Base-by-base conservation (phyloP, 2,888 invertebrate species). In the Exocentrus adspersus region DNA sequence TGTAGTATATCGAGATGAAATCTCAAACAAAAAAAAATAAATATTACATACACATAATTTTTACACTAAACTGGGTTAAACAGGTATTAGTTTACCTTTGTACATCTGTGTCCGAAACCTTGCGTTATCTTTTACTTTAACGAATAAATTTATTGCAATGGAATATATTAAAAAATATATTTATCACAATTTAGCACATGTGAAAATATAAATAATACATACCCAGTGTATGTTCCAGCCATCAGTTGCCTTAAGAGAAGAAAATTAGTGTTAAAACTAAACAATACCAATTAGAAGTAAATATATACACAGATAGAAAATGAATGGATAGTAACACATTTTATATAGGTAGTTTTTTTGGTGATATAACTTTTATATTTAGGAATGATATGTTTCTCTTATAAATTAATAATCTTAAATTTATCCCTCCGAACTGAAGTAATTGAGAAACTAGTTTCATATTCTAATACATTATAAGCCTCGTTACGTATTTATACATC, bases 321-420 rank as follows among this genome's bases (percentile, higher is more conserved):
- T 28, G 43, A 52, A 6, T 20, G 42, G 28, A 14, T 45, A 30
- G 28, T 58, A 42, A 37, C 32, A 53, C 46, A 58, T 52, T 32
- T 52, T 52, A 62, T 57, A 62, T 16, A n/a, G 4, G 52, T 57
- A 19, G 3, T 17, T 50, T 37, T 48, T 16, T 43, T n/a, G n/a
- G n/a, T n/a, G n/a, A 52, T 42, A 52, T 45, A 19, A 37, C 24
- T 57, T 42, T 64, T 62, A 62, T 43, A 53, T 30, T 62, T 62
- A 65, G 60, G 60, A 65, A 68, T 68, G 67, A 68, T 68, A 68
- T 68, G 67, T 68, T 65, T 21, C 60, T 57, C 53, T 65, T 58
- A 65, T 62, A 60, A 52, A n/a, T n/a, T n/a, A n/a, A 48, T 48
- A 12, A 28, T 48, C 2, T 24, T 48, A 6, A 19, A 21, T 30